These are phyloP conservation scores for Dasyprocta punctata DNA, from an alignment of 2,113 vertebrate genomes.

Conservation along the genomic window DNA sequence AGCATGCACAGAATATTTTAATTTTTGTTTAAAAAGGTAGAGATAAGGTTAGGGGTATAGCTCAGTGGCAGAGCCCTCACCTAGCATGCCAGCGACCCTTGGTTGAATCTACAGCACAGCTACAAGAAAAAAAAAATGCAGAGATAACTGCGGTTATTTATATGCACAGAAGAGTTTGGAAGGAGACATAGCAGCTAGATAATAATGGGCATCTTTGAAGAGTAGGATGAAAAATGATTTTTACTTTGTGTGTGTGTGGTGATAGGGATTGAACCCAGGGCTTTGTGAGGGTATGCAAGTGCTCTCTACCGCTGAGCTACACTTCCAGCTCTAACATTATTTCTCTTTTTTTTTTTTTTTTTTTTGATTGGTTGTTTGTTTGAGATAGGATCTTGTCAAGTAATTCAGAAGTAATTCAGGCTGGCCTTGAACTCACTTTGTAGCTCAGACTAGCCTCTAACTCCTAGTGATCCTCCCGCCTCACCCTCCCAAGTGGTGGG, in stretches of 20 bases:
- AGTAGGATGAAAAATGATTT: not conserved
- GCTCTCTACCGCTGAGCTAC: not conserved
- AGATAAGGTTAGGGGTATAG: not conserved
- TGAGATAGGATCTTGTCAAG: not conserved
- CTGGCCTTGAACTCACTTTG: not conserved
- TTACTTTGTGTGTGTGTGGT: not conserved
- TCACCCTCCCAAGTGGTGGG: not conserved
- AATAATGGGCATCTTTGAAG: not conserved
- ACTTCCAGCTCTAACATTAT: not conserved
- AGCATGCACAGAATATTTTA: fast-evolving
- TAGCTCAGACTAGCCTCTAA: no score
- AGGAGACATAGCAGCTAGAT: not conserved
- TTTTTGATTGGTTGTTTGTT: not conserved
- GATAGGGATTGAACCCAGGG: not conserved
- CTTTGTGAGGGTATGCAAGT: not conserved
- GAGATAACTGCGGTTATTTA: not conserved
- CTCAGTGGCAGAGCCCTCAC: not conserved
- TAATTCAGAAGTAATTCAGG: not conserved
- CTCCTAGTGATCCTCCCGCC: not conserved
- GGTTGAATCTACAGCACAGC: not conserved
- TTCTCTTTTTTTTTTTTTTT: not conserved
- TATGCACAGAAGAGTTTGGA: not conserved
- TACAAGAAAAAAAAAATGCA: not conserved
- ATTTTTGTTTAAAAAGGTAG: not conserved
- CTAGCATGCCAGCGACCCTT: not conserved